Conservation (phyloP, 2,113 vertebrate species). For the Psittacula cyanocephala region DNA sequence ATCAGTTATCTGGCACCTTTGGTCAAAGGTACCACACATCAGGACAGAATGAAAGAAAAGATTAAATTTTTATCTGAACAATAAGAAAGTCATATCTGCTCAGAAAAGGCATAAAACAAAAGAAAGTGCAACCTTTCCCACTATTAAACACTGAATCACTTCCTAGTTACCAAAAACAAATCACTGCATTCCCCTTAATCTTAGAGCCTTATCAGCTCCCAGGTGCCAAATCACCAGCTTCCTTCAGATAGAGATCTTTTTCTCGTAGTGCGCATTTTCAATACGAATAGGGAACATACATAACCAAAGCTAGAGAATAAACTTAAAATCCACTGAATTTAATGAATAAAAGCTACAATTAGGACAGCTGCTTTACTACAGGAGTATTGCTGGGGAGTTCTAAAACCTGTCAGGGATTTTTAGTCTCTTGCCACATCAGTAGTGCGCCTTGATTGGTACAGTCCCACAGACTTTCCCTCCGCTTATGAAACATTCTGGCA, state of each 20-base stretch:
- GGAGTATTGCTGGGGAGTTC: not conserved
- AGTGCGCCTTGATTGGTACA: not conserved
- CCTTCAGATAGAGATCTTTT: not conserved
- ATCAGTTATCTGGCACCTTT: not conserved
- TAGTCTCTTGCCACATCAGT: not conserved
- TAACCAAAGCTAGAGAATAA: not conserved
- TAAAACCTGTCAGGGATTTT: not conserved
- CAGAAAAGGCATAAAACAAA: not conserved
- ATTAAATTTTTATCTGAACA: not conserved
- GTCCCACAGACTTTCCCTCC: not conserved
- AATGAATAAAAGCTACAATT: not conserved
- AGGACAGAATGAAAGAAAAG: not conserved
- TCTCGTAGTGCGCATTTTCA: not conserved
- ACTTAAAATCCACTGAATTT: not conserved
- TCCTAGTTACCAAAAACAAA: not conserved
- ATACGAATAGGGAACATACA: not conserved
- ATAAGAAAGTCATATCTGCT: not conserved
- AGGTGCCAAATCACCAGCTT: not conserved
- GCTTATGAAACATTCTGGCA: not conserved
- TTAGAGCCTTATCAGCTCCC: not conserved
- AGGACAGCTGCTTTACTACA: not conserved
- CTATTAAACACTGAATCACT: not conserved
- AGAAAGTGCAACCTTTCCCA: not conserved
- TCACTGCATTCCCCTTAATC: not conserved
- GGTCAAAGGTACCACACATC: not conserved